Conservation (phyloP, 2,888 invertebrate species). For the Omphaloscelis lunosa region DNA sequence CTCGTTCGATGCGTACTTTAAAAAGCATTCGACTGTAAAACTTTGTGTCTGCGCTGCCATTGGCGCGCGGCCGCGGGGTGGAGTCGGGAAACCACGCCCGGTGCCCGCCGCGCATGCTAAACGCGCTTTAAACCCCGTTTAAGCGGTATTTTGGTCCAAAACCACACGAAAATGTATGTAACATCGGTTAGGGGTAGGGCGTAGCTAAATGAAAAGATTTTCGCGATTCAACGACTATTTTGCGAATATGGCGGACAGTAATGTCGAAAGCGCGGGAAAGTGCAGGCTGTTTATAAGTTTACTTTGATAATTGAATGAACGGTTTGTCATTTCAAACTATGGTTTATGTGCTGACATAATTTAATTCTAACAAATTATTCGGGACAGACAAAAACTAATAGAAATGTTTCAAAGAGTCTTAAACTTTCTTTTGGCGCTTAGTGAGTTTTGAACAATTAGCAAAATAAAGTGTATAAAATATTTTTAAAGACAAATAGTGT, state of each 20-base stretch:
- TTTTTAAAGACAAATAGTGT: slow-evolving; percentile 11
- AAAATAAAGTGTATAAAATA: background rate
- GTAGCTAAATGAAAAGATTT: slow-evolving; percentile 89
- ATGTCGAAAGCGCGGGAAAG: slow-evolving; percentile 85
- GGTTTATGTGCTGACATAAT: background rate
- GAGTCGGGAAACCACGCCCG: slow-evolving; percentile 80
- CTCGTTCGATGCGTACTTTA: slow-evolving; percentile 85
- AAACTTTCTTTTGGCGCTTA: background rate
- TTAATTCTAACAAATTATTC: background rate
- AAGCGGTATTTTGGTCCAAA: slow-evolving; percentile 90
- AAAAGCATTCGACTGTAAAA: slow-evolving; percentile 83
- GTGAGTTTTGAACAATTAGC: slow-evolving; percentile 12
- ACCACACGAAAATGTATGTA: slow-evolving; percentile 90
- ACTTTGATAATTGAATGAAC: slow-evolving; percentile 19
- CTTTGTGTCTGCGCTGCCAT: slow-evolving; percentile 74
- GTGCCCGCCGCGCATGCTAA: slow-evolving; percentile 87
- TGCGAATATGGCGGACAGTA: slow-evolving; percentile 87
- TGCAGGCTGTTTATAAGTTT: slow-evolving; percentile 71
- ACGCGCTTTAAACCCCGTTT: slow-evolving; percentile 89
- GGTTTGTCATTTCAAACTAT: background rate
- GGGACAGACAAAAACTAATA: background rate
- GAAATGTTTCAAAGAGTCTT: background rate
- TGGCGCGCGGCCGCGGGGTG: slow-evolving; percentile 77
- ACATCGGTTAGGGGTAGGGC: slow-evolving; percentile 88
- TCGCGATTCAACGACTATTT: slow-evolving; percentile 85